Conservation (phyloP, 1,140 invertebrate genomes). For the Onthophagus taurus region DNA sequence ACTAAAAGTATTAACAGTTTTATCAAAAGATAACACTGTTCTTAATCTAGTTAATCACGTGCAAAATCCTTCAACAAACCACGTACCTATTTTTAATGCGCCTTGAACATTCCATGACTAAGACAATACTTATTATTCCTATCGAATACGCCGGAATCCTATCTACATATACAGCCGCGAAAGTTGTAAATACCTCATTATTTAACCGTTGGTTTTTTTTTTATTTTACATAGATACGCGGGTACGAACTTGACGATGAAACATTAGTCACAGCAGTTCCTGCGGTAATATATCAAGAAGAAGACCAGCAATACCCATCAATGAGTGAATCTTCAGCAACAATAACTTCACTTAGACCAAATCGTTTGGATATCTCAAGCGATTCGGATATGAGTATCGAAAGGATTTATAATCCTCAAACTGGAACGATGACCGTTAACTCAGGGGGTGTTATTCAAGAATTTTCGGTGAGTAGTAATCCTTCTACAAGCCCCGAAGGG, state of each 20-base stretch:
- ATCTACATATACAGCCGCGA: too few relatives aligned
- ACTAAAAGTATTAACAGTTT: too few relatives aligned
- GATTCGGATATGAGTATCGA: slow-evolving; percentile 30
- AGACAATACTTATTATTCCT: too few relatives aligned
- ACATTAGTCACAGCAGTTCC: slow-evolving; percentile 10
- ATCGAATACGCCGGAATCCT: too few relatives aligned
- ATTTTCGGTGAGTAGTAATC: neutral
- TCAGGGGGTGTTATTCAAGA: slow-evolving; percentile 11
- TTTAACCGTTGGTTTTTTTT: too few relatives aligned
- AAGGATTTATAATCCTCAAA: slow-evolving; percentile 25
- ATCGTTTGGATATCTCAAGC: slow-evolving; percentile 21
- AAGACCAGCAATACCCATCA: slow-evolving; percentile 1
- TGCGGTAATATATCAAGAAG: slow-evolving; percentile 6
- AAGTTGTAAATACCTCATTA: too few relatives aligned
- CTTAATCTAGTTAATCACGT: too few relatives aligned
- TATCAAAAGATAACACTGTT: too few relatives aligned
- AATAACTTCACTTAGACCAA: neutral
- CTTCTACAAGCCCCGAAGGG: slow-evolving; percentile 12
- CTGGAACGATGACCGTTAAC: slow-evolving; percentile 18
- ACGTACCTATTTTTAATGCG: too few relatives aligned
- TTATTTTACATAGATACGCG: too few relatives aligned
- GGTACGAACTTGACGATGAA: slow-evolving; percentile 2
- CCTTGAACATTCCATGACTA: too few relatives aligned
- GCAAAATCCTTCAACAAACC: too few relatives aligned
- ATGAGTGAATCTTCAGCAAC: slow-evolving; percentile 1